These are phyloP conservation scores for Danio kyathit DNA, from an alignment of 2,797 vertebrate species.

Conservation along the genomic window DNA sequence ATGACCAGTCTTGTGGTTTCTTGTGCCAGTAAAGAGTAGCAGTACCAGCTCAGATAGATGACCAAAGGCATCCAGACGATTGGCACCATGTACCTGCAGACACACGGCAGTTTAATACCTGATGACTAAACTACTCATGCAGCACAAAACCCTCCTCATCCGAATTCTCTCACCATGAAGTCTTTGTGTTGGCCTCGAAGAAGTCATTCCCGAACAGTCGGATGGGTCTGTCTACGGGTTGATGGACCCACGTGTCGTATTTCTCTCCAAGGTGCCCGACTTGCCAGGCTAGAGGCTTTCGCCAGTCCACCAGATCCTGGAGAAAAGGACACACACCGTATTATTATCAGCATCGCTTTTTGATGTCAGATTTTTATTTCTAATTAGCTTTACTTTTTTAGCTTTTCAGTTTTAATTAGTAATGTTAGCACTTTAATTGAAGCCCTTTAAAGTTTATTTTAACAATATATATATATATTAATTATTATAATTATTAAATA, in stretches of 20 bases:
- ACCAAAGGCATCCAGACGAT: slow-evolving; percentile 91
- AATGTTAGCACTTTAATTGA: too few species aligned
- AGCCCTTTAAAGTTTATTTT: too few species aligned
- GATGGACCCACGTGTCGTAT: slow-evolving; percentile 96
- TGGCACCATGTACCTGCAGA: slow-evolving; percentile 90
- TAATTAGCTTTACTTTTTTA: too few species aligned
- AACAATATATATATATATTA: too few species aligned
- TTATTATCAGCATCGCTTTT: background rate
- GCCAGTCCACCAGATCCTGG: slow-evolving; percentile 97
- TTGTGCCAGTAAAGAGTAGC: slow-evolving; percentile 85
- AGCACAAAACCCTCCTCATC: background rate
- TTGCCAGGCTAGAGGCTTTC: slow-evolving; percentile 95
- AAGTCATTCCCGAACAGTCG: slow-evolving; percentile 92
- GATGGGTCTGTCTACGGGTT: slow-evolving; percentile 93
- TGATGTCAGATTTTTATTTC: background rate
- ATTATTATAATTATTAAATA: too few species aligned
- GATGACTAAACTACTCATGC: background rate
- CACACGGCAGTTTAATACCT: slow-evolving; percentile 16
- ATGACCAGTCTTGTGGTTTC: slow-evolving; percentile 84
- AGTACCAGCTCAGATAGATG: slow-evolving; percentile 87
- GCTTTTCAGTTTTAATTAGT: too few species aligned
- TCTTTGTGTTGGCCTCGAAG: slow-evolving; percentile 90
- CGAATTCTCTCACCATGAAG: slow-evolving; percentile 83
- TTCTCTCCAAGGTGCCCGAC: slow-evolving; percentile 93
- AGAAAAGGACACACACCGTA: background rate